Evolutionary conservation across 1,140 invertebrate genomes (phyloP), one percentile per base, ranked within the genome.

Genomic region (Leptinotarsa defecta): DNA sequence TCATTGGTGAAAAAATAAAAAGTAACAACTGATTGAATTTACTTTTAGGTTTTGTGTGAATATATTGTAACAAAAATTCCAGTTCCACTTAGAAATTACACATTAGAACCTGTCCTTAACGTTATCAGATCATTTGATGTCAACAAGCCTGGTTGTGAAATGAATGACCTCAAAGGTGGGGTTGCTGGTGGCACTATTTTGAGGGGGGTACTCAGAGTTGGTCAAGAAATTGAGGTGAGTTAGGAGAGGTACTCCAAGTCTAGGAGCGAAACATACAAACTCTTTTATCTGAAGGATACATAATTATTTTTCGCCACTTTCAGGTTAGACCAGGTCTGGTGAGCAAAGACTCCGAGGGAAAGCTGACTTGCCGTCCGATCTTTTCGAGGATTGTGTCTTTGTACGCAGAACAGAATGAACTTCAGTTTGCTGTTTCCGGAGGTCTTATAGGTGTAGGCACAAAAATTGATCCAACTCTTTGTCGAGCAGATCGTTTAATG

Each of bases 81-180:
- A 2, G 92, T 99, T 70, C 98, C 98, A 13, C 80, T 94, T 73
- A 88, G 98, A 75, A 97, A 99, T 86, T 99, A 99, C 83, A 93
- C 94, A 4, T 96, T 96, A 5, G 91, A 95, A 67, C 98, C 98
- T n/a, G 91, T 96, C 78, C 90, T 99, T 77, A 99, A 99, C 84
- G 97, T 99, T 48, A 99, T 99, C 84, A 90, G 98, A 78, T 99
- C 98, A 13, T 99, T 99, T 87, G 98, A 99, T 88, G 98, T 99
- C 0, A 99, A 99, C 87, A 99, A 99, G 87, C 98, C 98, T 20
- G 98, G 98, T 43, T 98, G 97, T 87, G 98, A 99, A 88, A 98
- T 99, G 1, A 96, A 98, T 79, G 97, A 99, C 85, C 87, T 99
- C 11, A 97, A 98, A 85, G 98, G 98, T 48, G 98, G 98, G 48